Conservation (phyloP, 1,140 invertebrate species). For the Frieseomelitta varia region DNA sequence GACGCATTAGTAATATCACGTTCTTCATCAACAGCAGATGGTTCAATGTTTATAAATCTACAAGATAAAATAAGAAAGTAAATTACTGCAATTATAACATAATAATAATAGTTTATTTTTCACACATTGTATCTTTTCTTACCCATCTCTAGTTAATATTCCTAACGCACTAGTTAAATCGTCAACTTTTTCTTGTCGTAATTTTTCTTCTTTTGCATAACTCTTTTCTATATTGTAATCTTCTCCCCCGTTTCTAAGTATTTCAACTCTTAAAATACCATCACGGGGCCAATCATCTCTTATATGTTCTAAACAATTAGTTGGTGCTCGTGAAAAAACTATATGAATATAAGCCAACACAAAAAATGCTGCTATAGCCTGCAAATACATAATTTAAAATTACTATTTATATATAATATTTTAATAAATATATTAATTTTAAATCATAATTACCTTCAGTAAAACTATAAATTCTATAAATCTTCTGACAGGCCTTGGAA, state of each 20-base stretch:
- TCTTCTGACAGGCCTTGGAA: conserved; percentile 92
- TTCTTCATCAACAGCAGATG: conserved; percentile 84
- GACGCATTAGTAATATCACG: conserved; percentile 72
- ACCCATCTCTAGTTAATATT: conserved; percentile 87
- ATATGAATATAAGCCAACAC: conserved; percentile 97
- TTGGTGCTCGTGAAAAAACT: conserved; percentile 95
- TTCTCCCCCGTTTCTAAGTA: conserved; percentile 88
- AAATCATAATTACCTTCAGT: conserved; percentile 86
- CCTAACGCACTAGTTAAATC: conserved; percentile 86
- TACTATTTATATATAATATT: background rate
- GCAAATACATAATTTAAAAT: conserved; percentile 62
- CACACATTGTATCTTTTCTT: conserved; percentile 67
- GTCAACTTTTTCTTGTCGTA: conserved; percentile 86
- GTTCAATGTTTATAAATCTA: conserved; percentile 88
- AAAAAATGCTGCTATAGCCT: conserved; percentile 94
- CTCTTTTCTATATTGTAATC: conserved; percentile 91
- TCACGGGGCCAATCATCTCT: conserved; percentile 96
- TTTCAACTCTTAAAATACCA: conserved; percentile 97
- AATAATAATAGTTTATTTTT: conserved; percentile 12
- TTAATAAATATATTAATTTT: background rate
- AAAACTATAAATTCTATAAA: conserved; percentile 96
- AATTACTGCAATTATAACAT: background rate
- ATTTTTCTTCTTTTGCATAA: conserved; percentile 89
- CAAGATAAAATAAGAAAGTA: conserved; percentile 33
- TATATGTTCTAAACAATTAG: conserved; percentile 95